These are phyloP conservation scores for Natator depressus DNA, from an alignment of 2,113 vertebrate species.

Conservation along the genomic window DNA sequence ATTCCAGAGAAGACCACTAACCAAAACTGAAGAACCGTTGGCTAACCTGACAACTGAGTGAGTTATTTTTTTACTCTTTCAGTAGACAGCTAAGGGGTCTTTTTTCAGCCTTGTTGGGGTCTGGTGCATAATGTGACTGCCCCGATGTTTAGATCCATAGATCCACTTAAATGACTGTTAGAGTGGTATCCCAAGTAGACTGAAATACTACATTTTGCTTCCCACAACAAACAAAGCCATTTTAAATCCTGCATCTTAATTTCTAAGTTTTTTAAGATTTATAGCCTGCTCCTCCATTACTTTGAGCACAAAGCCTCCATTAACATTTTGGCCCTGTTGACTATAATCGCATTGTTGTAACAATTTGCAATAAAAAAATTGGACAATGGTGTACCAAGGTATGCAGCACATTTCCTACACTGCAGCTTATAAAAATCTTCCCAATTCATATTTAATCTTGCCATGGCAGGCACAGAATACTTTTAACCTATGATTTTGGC, in stretches of 20 bases:
- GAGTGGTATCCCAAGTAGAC: slow-evolving; percentile 26
- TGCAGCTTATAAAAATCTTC: slow-evolving; percentile 5
- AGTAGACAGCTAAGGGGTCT: neutral
- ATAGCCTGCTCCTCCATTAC: neutral
- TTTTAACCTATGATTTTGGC: slow-evolving; percentile 47
- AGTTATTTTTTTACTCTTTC: neutral
- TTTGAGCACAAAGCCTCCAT: neutral
- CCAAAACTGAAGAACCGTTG: neutral
- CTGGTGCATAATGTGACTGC: neutral
- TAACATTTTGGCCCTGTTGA: neutral
- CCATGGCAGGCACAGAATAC: neutral
- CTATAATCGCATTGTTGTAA: too few species aligned
- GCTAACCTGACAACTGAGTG: neutral
- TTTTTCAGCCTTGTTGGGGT: neutral
- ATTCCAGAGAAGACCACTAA: neutral
- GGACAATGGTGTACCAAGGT: neutral
- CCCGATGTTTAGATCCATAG: neutral
- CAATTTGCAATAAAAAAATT: too few species aligned
- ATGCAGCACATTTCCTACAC: slow-evolving; percentile 39
- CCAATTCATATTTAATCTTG: neutral
- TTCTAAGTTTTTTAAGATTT: neutral
- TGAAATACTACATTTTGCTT: neutral
- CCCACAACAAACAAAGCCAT: neutral
- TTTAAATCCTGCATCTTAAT: neutral
- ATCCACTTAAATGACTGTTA: slow-evolving; percentile 52